These are phyloP conservation scores for Morone saxatilis DNA, from an alignment of 2,113 vertebrate genomes.

Conservation along the genomic window DNA sequence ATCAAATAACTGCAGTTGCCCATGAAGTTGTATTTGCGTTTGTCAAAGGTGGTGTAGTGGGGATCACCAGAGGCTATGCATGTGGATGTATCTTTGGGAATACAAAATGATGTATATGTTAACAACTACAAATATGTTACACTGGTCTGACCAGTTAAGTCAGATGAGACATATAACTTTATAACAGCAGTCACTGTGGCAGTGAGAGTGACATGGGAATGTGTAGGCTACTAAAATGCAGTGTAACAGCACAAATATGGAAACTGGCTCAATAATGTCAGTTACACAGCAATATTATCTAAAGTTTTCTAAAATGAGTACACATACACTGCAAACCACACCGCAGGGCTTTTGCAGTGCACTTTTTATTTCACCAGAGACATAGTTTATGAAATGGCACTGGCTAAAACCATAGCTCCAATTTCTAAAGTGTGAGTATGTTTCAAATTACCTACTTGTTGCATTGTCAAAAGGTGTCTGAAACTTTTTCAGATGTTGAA, in stretches of 20 bases:
- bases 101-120: not conserved
- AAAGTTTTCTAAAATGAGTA: not conserved
- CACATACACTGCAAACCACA: not conserved
- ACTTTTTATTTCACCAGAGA: not conserved
- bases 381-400: not conserved
- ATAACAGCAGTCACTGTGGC: no score
- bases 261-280: no score
- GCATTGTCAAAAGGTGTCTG: no score
- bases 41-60: constrained; percentile 86
- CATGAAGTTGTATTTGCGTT: constrained; percentile 82
- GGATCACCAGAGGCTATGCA: constrained; percentile 83
- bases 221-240: no score
- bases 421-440: no score
- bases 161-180: no score
- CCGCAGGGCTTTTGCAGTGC: not conserved
- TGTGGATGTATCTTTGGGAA: constrained; percentile 70
- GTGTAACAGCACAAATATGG: no score
- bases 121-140: not conserved
- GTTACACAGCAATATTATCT: no score
- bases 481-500: no score
- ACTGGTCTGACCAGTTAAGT: not conserved
- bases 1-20: constrained; percentile 87
- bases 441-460: no score
- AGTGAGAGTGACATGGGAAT: no score
- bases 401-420: not conserved